phyloP scores from a whole-genome alignment of 2,888 invertebrate genomes.

The Drosophila atroscutellata region DNA sequence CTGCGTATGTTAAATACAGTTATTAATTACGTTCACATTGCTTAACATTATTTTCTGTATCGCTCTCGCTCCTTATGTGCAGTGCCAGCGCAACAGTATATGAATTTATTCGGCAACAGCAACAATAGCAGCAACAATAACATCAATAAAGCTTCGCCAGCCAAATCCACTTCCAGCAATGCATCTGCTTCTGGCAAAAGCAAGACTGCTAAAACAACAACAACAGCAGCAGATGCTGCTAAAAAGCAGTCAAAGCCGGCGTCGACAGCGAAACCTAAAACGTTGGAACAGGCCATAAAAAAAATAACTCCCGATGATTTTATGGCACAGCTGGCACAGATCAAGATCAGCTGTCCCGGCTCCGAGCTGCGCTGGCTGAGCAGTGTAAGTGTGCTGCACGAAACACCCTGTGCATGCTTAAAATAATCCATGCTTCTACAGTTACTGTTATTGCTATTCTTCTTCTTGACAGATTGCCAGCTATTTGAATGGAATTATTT shows the following conservation, averaged over 20 bases:
- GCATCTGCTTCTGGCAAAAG: slow-evolving; percentile 53
- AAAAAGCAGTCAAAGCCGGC: slow-evolving; percentile 28
- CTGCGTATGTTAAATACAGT: slow-evolving; percentile 87
- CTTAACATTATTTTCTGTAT: background rate
- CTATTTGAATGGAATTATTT: slow-evolving; percentile 77
- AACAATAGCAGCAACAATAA: slow-evolving; percentile 40
- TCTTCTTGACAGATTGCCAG: slow-evolving; percentile 67
- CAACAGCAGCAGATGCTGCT: slow-evolving; percentile 2
- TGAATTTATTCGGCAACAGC: slow-evolving; percentile 85
- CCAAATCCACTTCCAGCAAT: slow-evolving; percentile 65
- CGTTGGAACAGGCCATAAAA: slow-evolving; percentile 80
- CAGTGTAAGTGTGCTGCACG: slow-evolving; percentile 86
- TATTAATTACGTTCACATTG: background rate
- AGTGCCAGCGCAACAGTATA: slow-evolving; percentile 90
- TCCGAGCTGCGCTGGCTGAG: slow-evolving; percentile 90
- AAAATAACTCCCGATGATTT: slow-evolving; percentile 87
- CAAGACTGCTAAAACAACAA: slow-evolving; percentile 42
- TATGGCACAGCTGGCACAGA: slow-evolving; percentile 86
- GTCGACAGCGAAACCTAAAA: slow-evolving; percentile 71
- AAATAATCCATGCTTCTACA: background rate
- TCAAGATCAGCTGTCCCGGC: slow-evolving; percentile 88
- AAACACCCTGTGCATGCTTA: background rate
- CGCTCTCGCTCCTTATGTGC: slow-evolving; percentile 46
- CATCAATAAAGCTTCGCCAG: slow-evolving; percentile 56
- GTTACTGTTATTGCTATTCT: background rate